Conservation (phyloP, 1,140 invertebrate genomes). For the Drosophila ananassae region DNA sequence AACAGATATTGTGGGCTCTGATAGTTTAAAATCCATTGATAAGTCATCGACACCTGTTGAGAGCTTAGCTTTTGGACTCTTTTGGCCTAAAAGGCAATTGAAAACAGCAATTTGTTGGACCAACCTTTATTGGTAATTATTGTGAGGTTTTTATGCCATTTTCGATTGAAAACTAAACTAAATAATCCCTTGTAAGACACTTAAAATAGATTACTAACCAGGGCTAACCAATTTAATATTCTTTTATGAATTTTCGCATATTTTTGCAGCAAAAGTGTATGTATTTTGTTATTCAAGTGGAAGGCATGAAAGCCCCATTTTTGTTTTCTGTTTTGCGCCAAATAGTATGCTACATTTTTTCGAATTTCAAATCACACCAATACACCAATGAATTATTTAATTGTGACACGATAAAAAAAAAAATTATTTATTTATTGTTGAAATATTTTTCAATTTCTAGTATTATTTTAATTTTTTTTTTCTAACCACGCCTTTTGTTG, state of each 20-base stretch:
- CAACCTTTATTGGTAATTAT: background rate
- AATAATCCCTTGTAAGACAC: no score
- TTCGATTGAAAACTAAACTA: no score
- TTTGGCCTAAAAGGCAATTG: no score
- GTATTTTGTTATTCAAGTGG: no score
- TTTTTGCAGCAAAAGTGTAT: no score
- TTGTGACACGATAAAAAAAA: slow-evolving; percentile 16
- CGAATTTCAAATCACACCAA: slow-evolving; percentile 2
- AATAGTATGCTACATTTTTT: background rate
- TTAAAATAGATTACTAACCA: no score
- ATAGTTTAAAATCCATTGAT: slow-evolving; percentile 16
- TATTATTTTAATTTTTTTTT: background rate
- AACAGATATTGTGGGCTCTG: slow-evolving; percentile 24
- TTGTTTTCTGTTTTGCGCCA: no score
- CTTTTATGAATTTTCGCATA: background rate
- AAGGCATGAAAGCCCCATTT: no score
- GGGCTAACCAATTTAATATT: no score
- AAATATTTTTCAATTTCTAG: background rate
- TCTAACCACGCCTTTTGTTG: slow-evolving; percentile 44
- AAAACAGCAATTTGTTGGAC: no score
- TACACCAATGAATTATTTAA: slow-evolving; percentile 32
- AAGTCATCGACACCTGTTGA: slow-evolving; percentile 40
- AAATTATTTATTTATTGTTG: background rate
- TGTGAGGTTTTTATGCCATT: no score
- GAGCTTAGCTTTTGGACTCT: background rate